Percentiles rank a stretch among this genome's conserved stretches.
phyloP scores from a whole-genome alignment of 2,113 vertebrate genomes.

The Erythrolamprus reginae region DNA sequence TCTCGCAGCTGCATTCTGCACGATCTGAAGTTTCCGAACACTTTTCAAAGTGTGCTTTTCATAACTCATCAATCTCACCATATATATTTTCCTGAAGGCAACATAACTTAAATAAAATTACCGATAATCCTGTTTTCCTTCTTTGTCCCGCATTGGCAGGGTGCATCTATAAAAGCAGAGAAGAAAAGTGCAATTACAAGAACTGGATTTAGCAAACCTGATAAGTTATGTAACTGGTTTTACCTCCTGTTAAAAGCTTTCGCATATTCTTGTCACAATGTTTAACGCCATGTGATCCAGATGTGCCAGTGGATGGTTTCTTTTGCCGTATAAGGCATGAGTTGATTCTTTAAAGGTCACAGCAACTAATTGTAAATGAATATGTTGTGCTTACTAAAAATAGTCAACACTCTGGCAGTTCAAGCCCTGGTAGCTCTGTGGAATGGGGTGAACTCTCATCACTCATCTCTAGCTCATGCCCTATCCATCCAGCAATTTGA shows the following conservation, averaged over 20 bases:
- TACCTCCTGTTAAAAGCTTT: constrained; percentile 7
- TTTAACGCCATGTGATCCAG: neutral
- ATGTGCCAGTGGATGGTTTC: neutral
- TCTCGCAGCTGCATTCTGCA: too few species aligned
- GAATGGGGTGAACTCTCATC: neutral
- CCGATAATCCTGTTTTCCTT: constrained; percentile 97
- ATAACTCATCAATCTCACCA: neutral
- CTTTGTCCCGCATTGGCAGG: constrained; percentile 93
- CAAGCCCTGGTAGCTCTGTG: neutral
- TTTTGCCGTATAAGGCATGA: neutral
- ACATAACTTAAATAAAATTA: constrained; percentile 46
- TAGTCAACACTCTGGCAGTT: neutral
- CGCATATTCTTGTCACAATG: neutral
- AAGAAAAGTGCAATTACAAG: constrained; percentile 5
- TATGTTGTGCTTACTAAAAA: neutral
- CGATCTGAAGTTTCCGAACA: too few species aligned
- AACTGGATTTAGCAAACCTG: neutral
- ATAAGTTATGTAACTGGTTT: neutral
- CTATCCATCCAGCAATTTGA: neutral
- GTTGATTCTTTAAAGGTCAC: neutral
- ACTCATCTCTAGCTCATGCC: neutral
- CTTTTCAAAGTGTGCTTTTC: too few species aligned
- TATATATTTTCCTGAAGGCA: neutral
- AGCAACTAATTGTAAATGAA: neutral
- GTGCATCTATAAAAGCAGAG: constrained; percentile 73